These are phyloP conservation scores for Caranx melampygus DNA, from an alignment of 2,113 vertebrate genomes.

Conservation along the genomic window DNA sequence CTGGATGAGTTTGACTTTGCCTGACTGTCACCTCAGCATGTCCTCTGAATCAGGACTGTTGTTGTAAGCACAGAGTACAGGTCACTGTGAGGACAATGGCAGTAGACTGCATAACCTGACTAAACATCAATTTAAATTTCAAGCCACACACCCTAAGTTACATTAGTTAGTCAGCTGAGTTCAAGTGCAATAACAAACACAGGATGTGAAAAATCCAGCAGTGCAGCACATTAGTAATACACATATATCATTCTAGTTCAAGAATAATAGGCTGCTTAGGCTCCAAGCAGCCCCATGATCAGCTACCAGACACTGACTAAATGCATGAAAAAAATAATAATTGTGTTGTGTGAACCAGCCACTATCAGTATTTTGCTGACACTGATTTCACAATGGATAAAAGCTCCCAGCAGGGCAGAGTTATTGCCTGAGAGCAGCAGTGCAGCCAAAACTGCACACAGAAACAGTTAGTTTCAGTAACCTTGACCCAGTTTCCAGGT, in stretches of 20 bases:
- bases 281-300: neutral
- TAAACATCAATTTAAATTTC: neutral
- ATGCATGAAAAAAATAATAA: constrained; percentile 18
- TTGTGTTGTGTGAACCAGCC: neutral
- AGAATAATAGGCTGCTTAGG: neutral
- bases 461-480: constrained; percentile 63
- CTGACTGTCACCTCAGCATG: constrained; percentile 45
- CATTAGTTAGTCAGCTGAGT: neutral
- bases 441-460: constrained; percentile 48
- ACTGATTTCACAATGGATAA: constrained; percentile 38
- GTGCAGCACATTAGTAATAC: neutral
- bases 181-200: neutral
- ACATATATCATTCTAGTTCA: neutral
- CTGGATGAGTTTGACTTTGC: constrained; percentile 43
- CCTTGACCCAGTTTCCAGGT: constrained; percentile 81
- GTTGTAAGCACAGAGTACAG: constrained; percentile 32
- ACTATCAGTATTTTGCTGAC: constrained; percentile 55
- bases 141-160: neutral
- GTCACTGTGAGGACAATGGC: constrained; percentile 44
- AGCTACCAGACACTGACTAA: neutral
- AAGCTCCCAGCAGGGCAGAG: constrained; percentile 31
- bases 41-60: constrained; percentile 30
- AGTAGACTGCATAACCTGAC: neutral
- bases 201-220: neutral
- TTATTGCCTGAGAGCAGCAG: constrained; percentile 48